Conservation (phyloP, 2,113 vertebrate genomes). For the Thomomys bottae region DNA sequence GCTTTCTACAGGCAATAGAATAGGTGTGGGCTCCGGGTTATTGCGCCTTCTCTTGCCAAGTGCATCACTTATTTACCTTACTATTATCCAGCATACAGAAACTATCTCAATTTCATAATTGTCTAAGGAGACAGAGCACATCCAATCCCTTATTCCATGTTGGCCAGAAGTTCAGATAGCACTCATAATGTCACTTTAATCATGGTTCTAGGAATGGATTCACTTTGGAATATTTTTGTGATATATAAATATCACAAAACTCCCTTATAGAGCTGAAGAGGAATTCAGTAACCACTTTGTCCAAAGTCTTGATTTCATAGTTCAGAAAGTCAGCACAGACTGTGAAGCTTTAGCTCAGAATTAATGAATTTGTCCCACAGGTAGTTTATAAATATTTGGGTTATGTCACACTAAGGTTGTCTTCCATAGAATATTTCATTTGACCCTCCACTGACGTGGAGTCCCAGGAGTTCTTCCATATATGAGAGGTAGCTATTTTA, state of each 20-base stretch:
- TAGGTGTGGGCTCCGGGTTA: rapidly evolving
- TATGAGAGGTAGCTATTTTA: no score
- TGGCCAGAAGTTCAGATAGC: no score
- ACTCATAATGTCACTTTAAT: not conserved
- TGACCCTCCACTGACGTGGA: no score
- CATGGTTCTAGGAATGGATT: not conserved
- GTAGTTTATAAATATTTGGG: not conserved
- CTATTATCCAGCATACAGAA: not conserved
- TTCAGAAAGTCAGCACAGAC: not conserved
- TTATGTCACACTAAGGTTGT: not conserved
- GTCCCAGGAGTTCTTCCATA: rapidly evolving
- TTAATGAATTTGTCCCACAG: not conserved
- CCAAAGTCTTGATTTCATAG: not conserved
- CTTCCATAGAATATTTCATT: not conserved
- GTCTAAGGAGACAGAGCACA: not conserved
- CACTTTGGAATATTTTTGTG: not conserved
- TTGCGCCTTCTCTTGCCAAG: not conserved
- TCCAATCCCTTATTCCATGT: no score
- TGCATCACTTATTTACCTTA: not conserved
- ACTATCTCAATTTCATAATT: not conserved
- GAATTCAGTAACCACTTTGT: not conserved
- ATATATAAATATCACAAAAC: not conserved
- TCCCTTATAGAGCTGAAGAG: not conserved
- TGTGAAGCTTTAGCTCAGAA: not conserved
- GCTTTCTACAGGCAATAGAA: rapidly evolving